Conservation (phyloP, 2,888 invertebrate species). For the Meloe dianella region DNA sequence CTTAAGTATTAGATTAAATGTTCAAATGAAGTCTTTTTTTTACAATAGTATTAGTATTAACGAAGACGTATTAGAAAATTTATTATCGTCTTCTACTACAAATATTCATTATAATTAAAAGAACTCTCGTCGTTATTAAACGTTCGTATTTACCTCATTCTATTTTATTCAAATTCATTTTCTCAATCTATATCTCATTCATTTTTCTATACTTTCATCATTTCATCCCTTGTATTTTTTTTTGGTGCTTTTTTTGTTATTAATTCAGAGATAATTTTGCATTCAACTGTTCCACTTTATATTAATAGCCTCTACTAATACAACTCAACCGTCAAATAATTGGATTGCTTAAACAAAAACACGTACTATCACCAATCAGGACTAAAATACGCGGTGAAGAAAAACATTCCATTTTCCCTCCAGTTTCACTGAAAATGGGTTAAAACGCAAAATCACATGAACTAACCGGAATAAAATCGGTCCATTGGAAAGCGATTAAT, state of each 20-base stretch:
- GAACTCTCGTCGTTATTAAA: conserved; percentile 26
- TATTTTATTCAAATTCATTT: background rate
- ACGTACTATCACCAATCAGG: conserved; percentile 38
- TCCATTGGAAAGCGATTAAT: conserved; percentile 7
- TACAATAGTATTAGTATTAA: conserved; percentile 23
- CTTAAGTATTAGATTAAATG: conserved; percentile 35
- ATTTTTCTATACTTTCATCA: background rate
- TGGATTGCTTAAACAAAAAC: conserved; percentile 45
- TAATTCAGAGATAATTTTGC: conserved; percentile 31
- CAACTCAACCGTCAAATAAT: conserved; percentile 41
- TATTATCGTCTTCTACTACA: conserved; percentile 64
- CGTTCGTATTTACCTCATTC: conserved; percentile 20
- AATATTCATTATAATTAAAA: conserved; percentile 61
- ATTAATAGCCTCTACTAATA: conserved; percentile 31
- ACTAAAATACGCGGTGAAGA: conserved; percentile 30
- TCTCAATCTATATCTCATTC: background rate
- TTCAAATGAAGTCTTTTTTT: conserved; percentile 34
- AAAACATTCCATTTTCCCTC: conserved; percentile 19
- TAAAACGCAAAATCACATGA: background rate
- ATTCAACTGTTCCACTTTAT: conserved; percentile 33
- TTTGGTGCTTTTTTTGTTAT: conserved; percentile 18
- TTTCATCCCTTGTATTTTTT: background rate
- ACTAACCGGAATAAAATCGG: background rate
- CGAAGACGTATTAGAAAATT: conserved; percentile 31
- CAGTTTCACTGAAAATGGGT: conserved; percentile 23